Evolutionary conservation across 2,888 invertebrate species (phyloP), one percentile per base, ranked within the genome.

Genomic region (Drosophila fungiperda): DNA sequence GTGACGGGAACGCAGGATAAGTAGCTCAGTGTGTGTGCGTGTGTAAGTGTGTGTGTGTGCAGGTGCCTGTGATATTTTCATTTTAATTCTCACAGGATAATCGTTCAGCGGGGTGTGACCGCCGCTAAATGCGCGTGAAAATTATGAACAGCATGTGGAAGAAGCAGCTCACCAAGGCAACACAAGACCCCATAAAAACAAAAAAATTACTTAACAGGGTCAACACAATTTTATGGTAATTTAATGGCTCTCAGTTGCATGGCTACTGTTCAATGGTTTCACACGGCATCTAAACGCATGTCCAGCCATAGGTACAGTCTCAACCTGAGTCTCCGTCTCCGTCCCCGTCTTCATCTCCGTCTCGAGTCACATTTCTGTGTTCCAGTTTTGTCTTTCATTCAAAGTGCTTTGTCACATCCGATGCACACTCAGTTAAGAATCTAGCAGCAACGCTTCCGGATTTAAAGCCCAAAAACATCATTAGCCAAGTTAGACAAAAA

Each of bases 381-480:
- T 15, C 45, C 23, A 45, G 23, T 45, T 49, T 9, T 38, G 55
- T 55, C 26, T 17, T 38, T 55, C 11, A 0, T n/a, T 9, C 11
- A 54, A 50, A 68, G 57, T 83, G 85, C 89, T 35, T 52, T 54
- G 85, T 85, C 85, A 85, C 67, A 83, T 85, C 87, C 85, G 85
- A 66, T 29, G 63, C 45, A 50, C 15, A 4, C 2, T 8, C 5
- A 50, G 29, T 42, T 38, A 52, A 62, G 70, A 70, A 63, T 29
- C 50, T 36, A 45, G 33, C 62, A 57, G 49, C 72, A 65, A 69
- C 68, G 63, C 80, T 85, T 85, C 85, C 85, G 85, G 88, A 88
- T 83, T 86, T 68, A 73, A 80, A 73, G 81, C 67, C 83, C 83
- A 77, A 83, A 86, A 86, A 83, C 70, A 66, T 81, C 82, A 81